Base-by-base conservation (phyloP, 1,140 invertebrate species). In the Mesaphorura yosii region DNA sequence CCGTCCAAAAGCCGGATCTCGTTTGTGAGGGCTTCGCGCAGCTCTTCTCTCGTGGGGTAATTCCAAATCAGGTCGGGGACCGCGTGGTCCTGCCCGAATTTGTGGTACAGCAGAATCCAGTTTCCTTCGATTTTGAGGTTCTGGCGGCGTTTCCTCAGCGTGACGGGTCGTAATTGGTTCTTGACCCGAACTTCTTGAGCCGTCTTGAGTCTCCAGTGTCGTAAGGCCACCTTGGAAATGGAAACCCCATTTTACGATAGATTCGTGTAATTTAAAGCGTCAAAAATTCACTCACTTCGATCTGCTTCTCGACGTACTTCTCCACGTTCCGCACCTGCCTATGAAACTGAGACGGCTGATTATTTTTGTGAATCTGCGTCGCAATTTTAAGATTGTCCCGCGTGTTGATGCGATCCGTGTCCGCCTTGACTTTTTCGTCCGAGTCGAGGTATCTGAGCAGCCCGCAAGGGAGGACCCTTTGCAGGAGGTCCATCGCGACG, bases 11-110 rank as follows among this genome's bases (percentile, higher is more conserved):
- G 79, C 46, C 91, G 75, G 29, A 97, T 79, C 72, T 99, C 96
- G 69, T 88, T 91, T 67, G 98, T 91, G 40, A 98, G 74, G 1
- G 88, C 83, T 66, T 88, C 84, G 55, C 87, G 75, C 31, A 99
- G 70, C 69, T 99, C 95, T 72, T 98, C 93, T 47, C 95, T 75
- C 1, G 94, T 98, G 81, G 91, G 64, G 66, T 93, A 91, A 74
- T 98, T 98, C 95, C 95, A 98, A 64, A 98, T 95, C 6, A 98
- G 76, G 74, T 98, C 95, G 4, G 95, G 88, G 67, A 93, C 76
- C 26, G 88, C 81, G 70, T 98, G 94, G 74, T 99, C 92, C 67
- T 83, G 79, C 66, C 81, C 81, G 71, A 99, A 99, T 68, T 92
- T 86, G 67, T 92, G 92, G 69, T 94, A 98, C 73, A 98, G 95